phyloP scores from a whole-genome alignment of 1,140 invertebrate genomes.

The Drosophila kanapiae region DNA sequence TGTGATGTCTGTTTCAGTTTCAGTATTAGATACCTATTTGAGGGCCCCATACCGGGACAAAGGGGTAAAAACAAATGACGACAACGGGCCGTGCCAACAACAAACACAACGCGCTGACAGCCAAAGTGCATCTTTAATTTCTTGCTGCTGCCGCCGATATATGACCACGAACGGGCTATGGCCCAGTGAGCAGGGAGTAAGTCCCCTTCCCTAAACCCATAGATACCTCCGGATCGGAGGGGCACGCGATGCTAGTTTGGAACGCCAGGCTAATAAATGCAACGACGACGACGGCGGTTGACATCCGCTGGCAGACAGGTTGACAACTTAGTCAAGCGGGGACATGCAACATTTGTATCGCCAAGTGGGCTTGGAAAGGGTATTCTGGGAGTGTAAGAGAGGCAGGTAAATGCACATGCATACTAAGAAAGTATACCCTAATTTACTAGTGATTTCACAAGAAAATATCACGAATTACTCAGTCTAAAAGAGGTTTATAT shows the following conservation, averaged over 20 bases:
- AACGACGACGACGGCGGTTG: slow-evolving; percentile 44
- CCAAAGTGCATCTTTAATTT: slow-evolving; percentile 78
- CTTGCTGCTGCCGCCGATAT: slow-evolving; percentile 35
- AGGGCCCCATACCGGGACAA: neutral
- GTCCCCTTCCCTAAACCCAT: slow-evolving; percentile 1
- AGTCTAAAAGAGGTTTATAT: neutral
- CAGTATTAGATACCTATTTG: slow-evolving; percentile 36
- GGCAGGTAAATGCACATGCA: neutral
- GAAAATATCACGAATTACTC: neutral
- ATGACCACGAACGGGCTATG: slow-evolving; percentile 46
- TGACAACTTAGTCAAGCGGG: slow-evolving; percentile 75
- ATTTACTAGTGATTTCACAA: neutral
- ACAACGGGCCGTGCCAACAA: slow-evolving; percentile 42
- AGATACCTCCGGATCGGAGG: slow-evolving; percentile 4
- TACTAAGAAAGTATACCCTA: neutral
- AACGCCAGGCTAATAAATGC: slow-evolving; percentile 60
- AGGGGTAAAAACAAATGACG: slow-evolving; percentile 52
- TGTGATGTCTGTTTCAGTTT: slow-evolving; percentile 58
- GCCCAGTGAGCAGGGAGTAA: slow-evolving; percentile 60
- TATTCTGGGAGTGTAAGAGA: neutral
- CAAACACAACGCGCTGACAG: slow-evolving; percentile 75
- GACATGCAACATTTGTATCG: neutral
- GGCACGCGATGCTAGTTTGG: slow-evolving; percentile 74
- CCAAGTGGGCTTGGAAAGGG: neutral
- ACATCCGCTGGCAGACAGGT: slow-evolving; percentile 59